phyloP scores from a whole-genome alignment of 2,888 invertebrate genomes.

The Eupithecia subumbrata region DNA sequence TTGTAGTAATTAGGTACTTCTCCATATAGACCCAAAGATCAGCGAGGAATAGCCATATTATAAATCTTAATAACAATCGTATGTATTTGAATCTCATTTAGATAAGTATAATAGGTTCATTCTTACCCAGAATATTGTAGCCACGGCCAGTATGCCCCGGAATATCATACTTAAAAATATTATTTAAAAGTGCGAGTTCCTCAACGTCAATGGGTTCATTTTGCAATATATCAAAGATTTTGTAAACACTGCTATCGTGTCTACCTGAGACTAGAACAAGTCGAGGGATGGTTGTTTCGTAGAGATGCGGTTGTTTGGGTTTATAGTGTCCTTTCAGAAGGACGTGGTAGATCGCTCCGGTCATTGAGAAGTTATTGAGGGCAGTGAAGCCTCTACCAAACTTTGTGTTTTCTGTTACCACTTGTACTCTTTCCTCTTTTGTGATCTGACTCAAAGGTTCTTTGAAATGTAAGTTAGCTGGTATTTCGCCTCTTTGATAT shows the following conservation, averaged over 20 bases:
- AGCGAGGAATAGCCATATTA: no score
- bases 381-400: constrained; percentile 57
- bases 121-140: constrained; percentile 76
- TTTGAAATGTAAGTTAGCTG: constrained; percentile 59
- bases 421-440: constrained; percentile 54
- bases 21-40: no score
- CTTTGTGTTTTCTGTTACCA: constrained; percentile 51
- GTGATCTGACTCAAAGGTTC: constrained; percentile 48
- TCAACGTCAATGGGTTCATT: constrained; percentile 70
- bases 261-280: constrained; percentile 82
- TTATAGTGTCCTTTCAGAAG: constrained; percentile 59
- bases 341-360: constrained; percentile 54
- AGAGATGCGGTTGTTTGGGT: constrained; percentile 11
- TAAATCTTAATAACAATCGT: no score
- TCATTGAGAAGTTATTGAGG: constrained; percentile 55
- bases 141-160: constrained; percentile 86
- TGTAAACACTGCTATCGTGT: constrained; percentile 70
- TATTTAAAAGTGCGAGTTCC: constrained; percentile 75
- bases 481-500: constrained; percentile 57
- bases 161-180: constrained; percentile 71
- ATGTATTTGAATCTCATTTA: no score
- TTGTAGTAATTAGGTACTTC: no score
- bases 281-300: constrained; percentile 63
- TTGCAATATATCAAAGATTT: constrained; percentile 59
- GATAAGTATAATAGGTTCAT: neutral